These are phyloP conservation scores for Lasioglossum lativentre DNA, from an alignment of 2,888 invertebrate species.

Conservation along the genomic window DNA sequence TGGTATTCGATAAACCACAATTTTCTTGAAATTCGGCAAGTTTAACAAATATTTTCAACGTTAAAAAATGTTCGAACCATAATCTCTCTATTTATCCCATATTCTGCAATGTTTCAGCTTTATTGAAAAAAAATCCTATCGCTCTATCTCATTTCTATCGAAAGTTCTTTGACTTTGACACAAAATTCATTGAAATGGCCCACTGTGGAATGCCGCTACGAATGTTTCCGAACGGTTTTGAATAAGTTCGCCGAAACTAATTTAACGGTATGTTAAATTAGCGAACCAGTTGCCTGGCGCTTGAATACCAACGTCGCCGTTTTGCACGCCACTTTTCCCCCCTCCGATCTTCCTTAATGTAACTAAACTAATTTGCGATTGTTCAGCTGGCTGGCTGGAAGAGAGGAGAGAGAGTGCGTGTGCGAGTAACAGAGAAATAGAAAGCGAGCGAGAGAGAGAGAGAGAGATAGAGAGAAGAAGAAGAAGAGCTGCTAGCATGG, in stretches of 20 bases:
- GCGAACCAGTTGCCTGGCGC: conserved; percentile 15
- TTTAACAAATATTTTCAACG: too few species aligned
- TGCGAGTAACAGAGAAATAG: too few species aligned
- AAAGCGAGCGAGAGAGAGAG: background rate
- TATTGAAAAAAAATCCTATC: too few species aligned
- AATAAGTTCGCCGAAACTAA: conserved; percentile 10
- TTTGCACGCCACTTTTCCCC: conserved; percentile 19
- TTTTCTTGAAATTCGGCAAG: too few species aligned
- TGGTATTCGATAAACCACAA: too few species aligned
- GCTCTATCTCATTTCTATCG: too few species aligned
- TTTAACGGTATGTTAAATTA: conserved; percentile 18
- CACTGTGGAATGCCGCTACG: background rate
- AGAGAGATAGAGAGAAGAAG: background rate
- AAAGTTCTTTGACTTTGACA: too few species aligned
- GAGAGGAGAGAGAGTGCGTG: background rate
- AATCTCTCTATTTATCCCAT: too few species aligned
- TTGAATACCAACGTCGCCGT: conserved; percentile 12
- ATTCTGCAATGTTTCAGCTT: too few species aligned
- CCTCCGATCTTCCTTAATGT: conserved; percentile 30
- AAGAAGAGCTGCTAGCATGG: background rate
- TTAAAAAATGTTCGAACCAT: too few species aligned
- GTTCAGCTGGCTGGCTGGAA: conserved; percentile 23
- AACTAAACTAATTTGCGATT: conserved; percentile 60
- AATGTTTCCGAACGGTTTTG: conserved; percentile 15
- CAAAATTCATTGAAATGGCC: too few species aligned